Evolutionary conservation across 1,140 invertebrate genomes (phyloP), one percentile per base, ranked within the genome.

Genomic region (Zaprionus kolodkinae): DNA sequence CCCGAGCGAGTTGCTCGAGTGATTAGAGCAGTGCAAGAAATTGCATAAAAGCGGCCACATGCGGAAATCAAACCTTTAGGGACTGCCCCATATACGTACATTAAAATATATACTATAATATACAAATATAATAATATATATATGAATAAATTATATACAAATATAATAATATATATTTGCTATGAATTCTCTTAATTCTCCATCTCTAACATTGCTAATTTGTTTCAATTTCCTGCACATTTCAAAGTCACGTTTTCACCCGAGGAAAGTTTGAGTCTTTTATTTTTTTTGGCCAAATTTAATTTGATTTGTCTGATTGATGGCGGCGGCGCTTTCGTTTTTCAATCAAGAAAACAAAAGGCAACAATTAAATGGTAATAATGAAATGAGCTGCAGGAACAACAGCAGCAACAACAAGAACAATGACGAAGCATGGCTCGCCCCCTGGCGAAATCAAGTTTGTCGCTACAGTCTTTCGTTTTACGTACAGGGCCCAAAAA

Each of bases 381-480:
- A 70, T 64, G 25, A 43, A 11, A 13, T 55, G 25, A 74, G 50
- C 21, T 21, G 21, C 21, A 21, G 21, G 21, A 21, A 21, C 30
- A 76, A 45, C 35, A 17, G n/a, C 15, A 71, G 35, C 67, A 69
- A 64, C 43, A 74, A 13, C 13, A 43, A 35, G 35, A 38, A 33
- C 60, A 60, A 45, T 35, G 17, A 35, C 43, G 59, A 72, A 52
- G 63, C 64, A 43, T 65, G 35, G n/a, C n/a, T n/a, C 30, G 50
- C 2, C 50, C 50, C 9, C n/a, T 48, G 60, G 62, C 62, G 67
- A 63, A 76, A 79, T 79, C 86, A 71, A 90, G 90, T 91, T 91
- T 86, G 86, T 91, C 85, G 81, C 87, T 61, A 86, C 71, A 91
- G 90, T 91, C 90, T 91, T 91, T 90, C 81, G 87, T 79, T 82